A percentile compares a stretch with the other conserved stretches of the same genome.
phyloP scores from a whole-genome alignment of 2,113 vertebrate genomes.

The Chunga burmeisteri region DNA sequence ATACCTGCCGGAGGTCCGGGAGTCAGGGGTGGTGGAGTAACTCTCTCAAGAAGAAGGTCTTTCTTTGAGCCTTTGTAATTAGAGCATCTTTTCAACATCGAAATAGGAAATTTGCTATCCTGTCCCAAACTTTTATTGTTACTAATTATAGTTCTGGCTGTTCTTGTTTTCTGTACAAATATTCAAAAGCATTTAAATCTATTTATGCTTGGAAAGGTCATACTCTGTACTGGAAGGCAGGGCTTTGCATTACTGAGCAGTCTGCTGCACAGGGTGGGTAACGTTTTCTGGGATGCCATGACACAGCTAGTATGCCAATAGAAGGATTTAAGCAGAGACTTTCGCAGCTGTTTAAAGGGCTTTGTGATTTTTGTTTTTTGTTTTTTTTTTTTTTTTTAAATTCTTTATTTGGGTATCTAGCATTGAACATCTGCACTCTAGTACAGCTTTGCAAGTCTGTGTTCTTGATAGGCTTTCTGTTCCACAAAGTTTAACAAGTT shows the following conservation, averaged over 20 bases:
- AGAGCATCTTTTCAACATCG: background rate
- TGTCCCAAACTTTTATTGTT: background rate
- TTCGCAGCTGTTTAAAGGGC: background rate
- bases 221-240: background rate
- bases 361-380: background rate
- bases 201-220: background rate
- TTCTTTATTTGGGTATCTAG: background rate
- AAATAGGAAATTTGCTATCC: background rate
- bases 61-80: background rate
- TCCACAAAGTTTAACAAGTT: background rate
- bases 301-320: background rate
- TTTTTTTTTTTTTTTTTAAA: background rate
- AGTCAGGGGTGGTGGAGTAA: background rate
- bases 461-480: background rate
- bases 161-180: background rate
- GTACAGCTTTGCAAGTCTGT: background rate
- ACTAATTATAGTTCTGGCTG: too few relatives aligned
- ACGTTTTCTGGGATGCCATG: background rate
- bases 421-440: background rate
- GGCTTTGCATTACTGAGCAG: background rate
- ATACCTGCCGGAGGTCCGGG: too few relatives aligned
- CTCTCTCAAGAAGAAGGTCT: fast-evolving
- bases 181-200: background rate
- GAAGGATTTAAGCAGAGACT: background rate
- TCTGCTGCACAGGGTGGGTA: fast-evolving